phyloP scores from a whole-genome alignment of 2,797 vertebrate species.

The Rhynchonycteris naso region DNA sequence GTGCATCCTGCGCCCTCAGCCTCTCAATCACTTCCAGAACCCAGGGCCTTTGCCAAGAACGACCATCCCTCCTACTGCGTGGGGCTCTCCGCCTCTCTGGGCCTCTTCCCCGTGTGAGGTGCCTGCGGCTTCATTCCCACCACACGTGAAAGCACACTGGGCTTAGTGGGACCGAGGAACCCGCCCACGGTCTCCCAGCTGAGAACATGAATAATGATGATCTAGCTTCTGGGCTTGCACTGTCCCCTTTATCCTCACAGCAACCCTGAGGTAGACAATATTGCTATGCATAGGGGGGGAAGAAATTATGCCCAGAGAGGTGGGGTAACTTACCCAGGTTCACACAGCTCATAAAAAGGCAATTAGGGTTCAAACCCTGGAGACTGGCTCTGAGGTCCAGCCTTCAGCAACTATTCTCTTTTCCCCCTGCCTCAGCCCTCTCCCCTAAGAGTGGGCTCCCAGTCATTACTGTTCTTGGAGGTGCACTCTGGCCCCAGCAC shows the following conservation, averaged over 20 bases:
- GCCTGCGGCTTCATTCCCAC: background rate
- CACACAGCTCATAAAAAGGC: background rate
- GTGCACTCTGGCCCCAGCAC: background rate
- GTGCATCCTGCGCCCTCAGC: fast-evolving
- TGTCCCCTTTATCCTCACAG: background rate
- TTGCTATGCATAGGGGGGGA: background rate
- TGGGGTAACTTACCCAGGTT: background rate
- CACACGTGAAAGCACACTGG: background rate
- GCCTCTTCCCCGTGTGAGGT: background rate
- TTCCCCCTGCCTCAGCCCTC: background rate
- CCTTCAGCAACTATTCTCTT: background rate
- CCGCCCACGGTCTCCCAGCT: background rate
- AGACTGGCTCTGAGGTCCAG: background rate
- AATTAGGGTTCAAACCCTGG: background rate
- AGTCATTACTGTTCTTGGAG: background rate
- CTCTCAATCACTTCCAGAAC: background rate
- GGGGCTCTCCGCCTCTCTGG: background rate
- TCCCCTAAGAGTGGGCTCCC: background rate
- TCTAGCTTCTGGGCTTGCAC: background rate
- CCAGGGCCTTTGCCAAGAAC: fast-evolving
- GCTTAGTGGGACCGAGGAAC: background rate
- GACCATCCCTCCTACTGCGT: background rate
- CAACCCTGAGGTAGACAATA: background rate
- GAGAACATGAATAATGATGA: background rate
- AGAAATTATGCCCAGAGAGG: background rate